Percentiles rank a stretch among this genome's conserved stretches.
phyloP scores from a whole-genome alignment of 2,888 invertebrate species.

The Parnassius mnemosyne region DNA sequence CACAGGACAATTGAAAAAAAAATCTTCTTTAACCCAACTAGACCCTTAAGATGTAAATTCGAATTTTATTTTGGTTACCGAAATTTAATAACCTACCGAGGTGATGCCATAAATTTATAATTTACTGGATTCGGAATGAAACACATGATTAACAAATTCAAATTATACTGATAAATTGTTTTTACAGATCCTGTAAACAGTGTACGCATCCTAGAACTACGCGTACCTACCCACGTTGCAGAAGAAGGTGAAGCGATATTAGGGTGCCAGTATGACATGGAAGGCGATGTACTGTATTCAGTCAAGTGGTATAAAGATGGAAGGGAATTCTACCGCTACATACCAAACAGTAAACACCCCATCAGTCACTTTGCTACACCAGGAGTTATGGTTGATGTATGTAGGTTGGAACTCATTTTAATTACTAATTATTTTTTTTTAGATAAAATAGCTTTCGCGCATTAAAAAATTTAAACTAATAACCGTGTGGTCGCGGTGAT shows the following conservation, averaged over 20 bases:
- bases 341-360: conserved; percentile 87
- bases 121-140: no score
- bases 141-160: no score
- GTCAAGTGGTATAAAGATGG: conserved; percentile 95
- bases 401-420: conserved; percentile 50
- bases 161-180: no score
- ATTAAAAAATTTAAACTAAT: no score
- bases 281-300: conserved; percentile 89
- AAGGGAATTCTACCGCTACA: conserved; percentile 90
- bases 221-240: conserved; percentile 89
- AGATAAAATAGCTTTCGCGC: neutral
- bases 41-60: no score
- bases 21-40: no score
- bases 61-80: no score
- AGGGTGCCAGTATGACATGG: conserved; percentile 90
- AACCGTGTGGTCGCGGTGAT: no score
- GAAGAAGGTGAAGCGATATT: conserved; percentile 86
- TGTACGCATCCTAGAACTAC: conserved; percentile 86
- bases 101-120: no score
- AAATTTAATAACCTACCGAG: no score
- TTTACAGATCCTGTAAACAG: conserved; percentile 38
- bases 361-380: conserved; percentile 86
- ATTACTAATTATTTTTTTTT: neutral
- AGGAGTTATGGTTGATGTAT: conserved; percentile 91
- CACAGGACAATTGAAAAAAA: no score